Evolutionary conservation across 2,888 invertebrate species (phyloP).

Genomic region (Notodonta ziczac): DNA sequence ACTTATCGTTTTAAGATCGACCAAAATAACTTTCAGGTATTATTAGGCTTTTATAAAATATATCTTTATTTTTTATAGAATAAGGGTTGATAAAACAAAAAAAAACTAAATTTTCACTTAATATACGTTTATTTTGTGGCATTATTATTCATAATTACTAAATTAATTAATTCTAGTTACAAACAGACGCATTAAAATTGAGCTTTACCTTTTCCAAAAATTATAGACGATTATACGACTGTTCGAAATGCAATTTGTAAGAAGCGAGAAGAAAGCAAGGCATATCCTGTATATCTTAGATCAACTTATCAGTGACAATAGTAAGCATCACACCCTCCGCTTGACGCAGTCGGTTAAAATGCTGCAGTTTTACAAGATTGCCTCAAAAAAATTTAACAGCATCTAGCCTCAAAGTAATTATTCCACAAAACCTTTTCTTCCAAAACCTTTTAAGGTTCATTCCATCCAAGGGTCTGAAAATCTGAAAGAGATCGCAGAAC

Average conservation of each 20-base stretch:
- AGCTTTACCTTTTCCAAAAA: conserved; percentile 36
- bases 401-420: too few relatives aligned
- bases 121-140: conserved; percentile 60
- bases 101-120: conserved; percentile 34
- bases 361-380: too few relatives aligned
- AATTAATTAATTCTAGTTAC: conserved; percentile 40
- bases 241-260: neutral
- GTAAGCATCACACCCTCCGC: neutral
- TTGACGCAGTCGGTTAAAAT: too few relatives aligned
- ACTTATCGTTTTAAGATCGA: too few relatives aligned
- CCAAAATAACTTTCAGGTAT: too few relatives aligned
- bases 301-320: neutral
- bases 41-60: too few relatives aligned
- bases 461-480: too few relatives aligned
- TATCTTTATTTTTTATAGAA: too few relatives aligned
- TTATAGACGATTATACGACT: conserved; percentile 16
- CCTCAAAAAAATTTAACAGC: too few relatives aligned
- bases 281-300: neutral
- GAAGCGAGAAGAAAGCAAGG: neutral
- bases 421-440: too few relatives aligned
- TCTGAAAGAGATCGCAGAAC: too few relatives aligned
- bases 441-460: too few relatives aligned
- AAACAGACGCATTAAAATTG: conserved; percentile 41
- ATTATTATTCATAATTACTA: conserved; percentile 48
- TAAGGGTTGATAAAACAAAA: conserved; percentile 6